Evolutionary conservation across 2,888 invertebrate species (phyloP), one percentile per base, ranked within the genome.

Genomic region (Ophion ellenae): DNA sequence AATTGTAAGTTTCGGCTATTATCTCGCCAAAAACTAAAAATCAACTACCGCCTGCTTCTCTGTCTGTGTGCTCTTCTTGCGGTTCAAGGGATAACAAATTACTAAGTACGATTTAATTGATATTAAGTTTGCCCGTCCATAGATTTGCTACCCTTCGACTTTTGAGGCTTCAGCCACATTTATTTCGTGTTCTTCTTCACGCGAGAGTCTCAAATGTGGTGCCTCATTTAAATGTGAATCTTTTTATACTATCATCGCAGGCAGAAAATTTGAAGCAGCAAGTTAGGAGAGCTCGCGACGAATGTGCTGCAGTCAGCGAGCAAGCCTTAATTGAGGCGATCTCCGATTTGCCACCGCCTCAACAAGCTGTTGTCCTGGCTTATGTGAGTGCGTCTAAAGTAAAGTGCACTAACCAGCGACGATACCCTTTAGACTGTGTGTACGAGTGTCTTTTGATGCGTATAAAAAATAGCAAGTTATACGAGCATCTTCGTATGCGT

Each of bases 371-470:
- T 28, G 81, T 84, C 70, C 84, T 61, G 20, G 75, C 84, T 75
- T 86, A 80, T 57, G 59, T 86, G 36, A 77, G 75, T 64, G 80
- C 86, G n/a, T 66, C 76, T n/a, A 86, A 86, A 76, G 71, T 83
- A 36, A 57, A 78, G n/a, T 63, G 47, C n/a, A 61, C 64, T 40
- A 84, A 81, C 20, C 69, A 83, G 64, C 74, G 83, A 53, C 75
- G 85, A 40, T 85, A 85, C 73, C 45, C 66, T 45, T 71, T 70
- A 28, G 76, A 57, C 14, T 87, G 87, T 87, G 71, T 88, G 1
- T 88, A 86, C 47, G 87, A 88, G 69, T 87, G 88, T 63, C 53
- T 88, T 17, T 57, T 86, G 9, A 73, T 87, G 73, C 63, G 87
- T 9, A 86, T 87, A 14, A 88, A 86, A 47, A 89, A 86, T 64